These are phyloP conservation scores for Pammene fasciana DNA, from an alignment of 2,888 invertebrate species.

Conservation along the genomic window DNA sequence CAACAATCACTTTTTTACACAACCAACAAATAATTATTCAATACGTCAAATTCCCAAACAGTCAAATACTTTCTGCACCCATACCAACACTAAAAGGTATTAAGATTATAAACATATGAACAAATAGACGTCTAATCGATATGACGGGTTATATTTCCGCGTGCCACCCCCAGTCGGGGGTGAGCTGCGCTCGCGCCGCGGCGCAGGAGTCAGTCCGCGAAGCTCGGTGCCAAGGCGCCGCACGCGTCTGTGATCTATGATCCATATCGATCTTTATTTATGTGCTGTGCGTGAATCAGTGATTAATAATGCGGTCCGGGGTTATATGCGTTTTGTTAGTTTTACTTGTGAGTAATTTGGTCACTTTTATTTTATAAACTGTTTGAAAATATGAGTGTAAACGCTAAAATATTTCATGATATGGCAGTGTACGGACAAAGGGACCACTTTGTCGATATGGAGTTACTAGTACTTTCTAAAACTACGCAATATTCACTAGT, in stretches of 20 bases:
- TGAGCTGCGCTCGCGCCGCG: slow-evolving; percentile 16
- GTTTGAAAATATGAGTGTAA: background rate
- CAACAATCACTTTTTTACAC: background rate
- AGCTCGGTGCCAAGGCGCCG: slow-evolving; percentile 60
- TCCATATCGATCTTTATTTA: slow-evolving; percentile 23
- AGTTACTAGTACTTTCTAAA: no score
- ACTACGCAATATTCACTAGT: no score
- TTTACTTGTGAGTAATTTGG: slow-evolving; percentile 65
- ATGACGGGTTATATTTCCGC: slow-evolving; percentile 16
- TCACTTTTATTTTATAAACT: background rate
- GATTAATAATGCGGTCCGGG: slow-evolving; percentile 71
- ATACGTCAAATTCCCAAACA: slow-evolving; percentile 16
- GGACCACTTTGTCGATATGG: no score
- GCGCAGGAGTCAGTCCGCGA: slow-evolving; percentile 55
- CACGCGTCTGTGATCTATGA: slow-evolving; percentile 55
- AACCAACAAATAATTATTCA: background rate
- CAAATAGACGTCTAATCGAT: background rate
- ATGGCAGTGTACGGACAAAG: no score
- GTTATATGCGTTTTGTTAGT: slow-evolving; percentile 71
- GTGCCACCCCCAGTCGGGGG: slow-evolving; percentile 41
- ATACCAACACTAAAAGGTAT: background rate
- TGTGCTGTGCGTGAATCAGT: slow-evolving; percentile 62
- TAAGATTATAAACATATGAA: background rate
- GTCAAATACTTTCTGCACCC: slow-evolving; percentile 17
- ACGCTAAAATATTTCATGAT: no score